These are phyloP conservation scores for Pavo muticus DNA, from an alignment of 2,113 vertebrate genomes.

Conservation along the genomic window DNA sequence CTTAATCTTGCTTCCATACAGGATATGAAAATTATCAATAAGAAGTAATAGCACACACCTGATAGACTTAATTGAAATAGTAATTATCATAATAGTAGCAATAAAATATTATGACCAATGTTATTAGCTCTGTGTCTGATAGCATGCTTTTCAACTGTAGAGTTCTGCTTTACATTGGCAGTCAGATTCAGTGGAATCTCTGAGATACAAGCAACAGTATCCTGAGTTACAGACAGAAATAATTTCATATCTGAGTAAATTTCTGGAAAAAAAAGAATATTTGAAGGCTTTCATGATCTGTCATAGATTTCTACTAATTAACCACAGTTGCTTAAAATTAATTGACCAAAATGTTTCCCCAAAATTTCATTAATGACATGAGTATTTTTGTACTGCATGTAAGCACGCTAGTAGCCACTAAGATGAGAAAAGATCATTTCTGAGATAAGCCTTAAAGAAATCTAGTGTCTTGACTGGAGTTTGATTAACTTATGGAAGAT, in stretches of 20 bases:
- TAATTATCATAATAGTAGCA: conserved; percentile 35
- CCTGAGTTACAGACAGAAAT: neutral
- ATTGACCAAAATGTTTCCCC: neutral
- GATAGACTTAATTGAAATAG: conserved; percentile 25
- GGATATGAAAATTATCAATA: neutral
- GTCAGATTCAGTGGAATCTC: neutral
- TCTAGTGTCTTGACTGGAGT: neutral
- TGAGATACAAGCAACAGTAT: neutral
- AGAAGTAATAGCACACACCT: neutral
- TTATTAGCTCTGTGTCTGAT: neutral
- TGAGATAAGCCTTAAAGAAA: neutral
- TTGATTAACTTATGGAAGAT: neutral
- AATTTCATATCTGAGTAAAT: conserved; percentile 8
- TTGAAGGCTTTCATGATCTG: neutral
- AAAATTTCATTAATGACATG: neutral
- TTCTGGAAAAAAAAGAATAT: conserved; percentile 22
- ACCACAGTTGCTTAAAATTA: neutral
- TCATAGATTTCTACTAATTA: neutral
- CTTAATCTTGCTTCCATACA: neutral
- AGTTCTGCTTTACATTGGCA: neutral
- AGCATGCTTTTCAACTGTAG: neutral
- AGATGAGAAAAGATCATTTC: neutral
- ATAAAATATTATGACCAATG: conserved; percentile 8
- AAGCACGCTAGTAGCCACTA: neutral
- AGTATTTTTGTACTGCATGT: neutral